Evolutionary conservation across 2,797 vertebrate species (phyloP).

Genomic region (Rhinophrynus dorsalis): DNA sequence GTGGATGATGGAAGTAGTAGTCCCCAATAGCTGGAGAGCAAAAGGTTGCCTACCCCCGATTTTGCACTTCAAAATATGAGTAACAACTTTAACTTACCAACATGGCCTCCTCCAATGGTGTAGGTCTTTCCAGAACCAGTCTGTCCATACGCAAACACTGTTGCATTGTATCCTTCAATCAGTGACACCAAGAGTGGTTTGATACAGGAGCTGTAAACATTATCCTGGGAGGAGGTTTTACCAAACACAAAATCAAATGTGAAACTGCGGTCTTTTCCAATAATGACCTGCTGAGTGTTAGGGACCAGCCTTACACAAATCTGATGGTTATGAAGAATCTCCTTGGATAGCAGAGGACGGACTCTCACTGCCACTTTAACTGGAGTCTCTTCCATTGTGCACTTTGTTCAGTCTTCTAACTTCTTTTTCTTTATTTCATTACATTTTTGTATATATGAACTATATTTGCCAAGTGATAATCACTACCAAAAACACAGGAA

Average conservation of each 20-base stretch:
- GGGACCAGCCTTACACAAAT: slow-evolving; percentile 79
- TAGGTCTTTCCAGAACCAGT: slow-evolving; percentile 92
- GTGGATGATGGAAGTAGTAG: no score
- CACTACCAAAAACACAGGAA: no score
- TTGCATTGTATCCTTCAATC: slow-evolving; percentile 83
- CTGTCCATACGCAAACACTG: slow-evolving; percentile 89
- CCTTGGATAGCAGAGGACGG: slow-evolving; percentile 83
- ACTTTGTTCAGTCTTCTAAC: not conserved
- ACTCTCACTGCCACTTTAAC: slow-evolving; percentile 86
- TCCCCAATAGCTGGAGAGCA: no score
- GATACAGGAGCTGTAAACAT: slow-evolving; percentile 81
- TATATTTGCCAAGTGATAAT: no score
- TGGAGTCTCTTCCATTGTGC: slow-evolving; percentile 76
- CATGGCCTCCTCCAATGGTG: slow-evolving; percentile 78
- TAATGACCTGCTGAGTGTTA: slow-evolving; percentile 73
- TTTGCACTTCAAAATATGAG: no score
- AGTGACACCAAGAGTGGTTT: slow-evolving; percentile 78
- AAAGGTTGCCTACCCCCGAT: no score
- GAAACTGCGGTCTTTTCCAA: slow-evolving; percentile 79
- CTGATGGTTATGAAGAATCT: slow-evolving; percentile 80
- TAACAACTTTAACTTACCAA: slow-evolving; percentile 66
- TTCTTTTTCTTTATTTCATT: not conserved
- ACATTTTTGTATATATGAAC: no score
- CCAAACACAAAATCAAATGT: slow-evolving; percentile 87
- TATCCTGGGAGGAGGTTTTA: slow-evolving; percentile 75